Evolutionary conservation across 2,888 invertebrate genomes (phyloP).

Genomic region (Drosophila hamatofila): DNA sequence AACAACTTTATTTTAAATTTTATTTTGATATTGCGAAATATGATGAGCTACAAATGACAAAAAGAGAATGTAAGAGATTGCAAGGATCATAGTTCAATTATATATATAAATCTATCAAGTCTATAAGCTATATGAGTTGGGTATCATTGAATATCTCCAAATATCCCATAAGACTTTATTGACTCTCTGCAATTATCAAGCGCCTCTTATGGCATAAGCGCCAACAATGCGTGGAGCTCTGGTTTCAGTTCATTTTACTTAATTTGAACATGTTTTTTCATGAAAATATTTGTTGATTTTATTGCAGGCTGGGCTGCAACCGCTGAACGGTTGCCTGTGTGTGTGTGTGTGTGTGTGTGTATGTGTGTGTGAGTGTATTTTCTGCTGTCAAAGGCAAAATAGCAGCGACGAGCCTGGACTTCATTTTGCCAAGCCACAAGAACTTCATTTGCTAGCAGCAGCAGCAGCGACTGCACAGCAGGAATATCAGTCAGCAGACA

Average conservation of each 20-base stretch:
- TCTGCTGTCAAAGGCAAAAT: slow-evolving; percentile 67
- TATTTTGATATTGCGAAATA: too few species aligned
- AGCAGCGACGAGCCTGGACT: slow-evolving; percentile 58
- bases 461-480: slow-evolving; percentile 32
- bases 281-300: slow-evolving; percentile 40
- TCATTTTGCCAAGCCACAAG: slow-evolving; percentile 70
- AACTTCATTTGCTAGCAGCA: slow-evolving; percentile 72
- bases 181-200: background rate
- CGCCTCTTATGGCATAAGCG: background rate
- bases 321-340: background rate
- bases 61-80: too few species aligned
- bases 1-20: too few species aligned
- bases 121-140: too few species aligned
- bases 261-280: slow-evolving; percentile 24
- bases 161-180: too few species aligned
- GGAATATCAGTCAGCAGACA: slow-evolving; percentile 50
- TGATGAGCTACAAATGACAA: too few species aligned
- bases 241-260: slow-evolving; percentile 25
- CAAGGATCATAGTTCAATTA: too few species aligned
- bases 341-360: slow-evolving; percentile 17
- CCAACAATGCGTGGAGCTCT: background rate
- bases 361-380: slow-evolving; percentile 1
- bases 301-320: slow-evolving; percentile 19
- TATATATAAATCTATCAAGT: too few species aligned
- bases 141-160: too few species aligned